A percentile compares a stretch with the other conserved stretches of the same genome.
Conservation (phyloP, 1,140 invertebrate species). For the Sipha flava region DNA sequence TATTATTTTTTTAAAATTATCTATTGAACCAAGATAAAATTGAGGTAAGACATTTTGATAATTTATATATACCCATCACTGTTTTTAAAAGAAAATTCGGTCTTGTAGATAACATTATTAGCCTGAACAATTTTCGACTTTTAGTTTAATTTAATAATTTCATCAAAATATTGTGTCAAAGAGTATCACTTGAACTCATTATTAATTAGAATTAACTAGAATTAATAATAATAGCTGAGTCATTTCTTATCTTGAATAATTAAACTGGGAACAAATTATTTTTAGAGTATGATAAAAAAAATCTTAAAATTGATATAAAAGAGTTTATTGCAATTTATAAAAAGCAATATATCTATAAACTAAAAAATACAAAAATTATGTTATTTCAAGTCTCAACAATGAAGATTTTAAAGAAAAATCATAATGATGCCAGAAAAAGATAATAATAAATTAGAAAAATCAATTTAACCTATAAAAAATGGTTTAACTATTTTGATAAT, state of each 20-base stretch:
- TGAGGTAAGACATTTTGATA: too few relatives aligned
- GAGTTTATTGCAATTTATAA: neutral
- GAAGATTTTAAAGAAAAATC: conserved; percentile 5
- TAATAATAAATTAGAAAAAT: neutral
- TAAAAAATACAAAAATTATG: neutral
- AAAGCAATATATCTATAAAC: neutral
- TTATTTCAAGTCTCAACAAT: neutral
- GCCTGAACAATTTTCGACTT: too few relatives aligned
- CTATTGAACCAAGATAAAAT: too few relatives aligned
- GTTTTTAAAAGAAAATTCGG: too few relatives aligned
- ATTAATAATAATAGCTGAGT: neutral
- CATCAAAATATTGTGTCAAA: neutral
- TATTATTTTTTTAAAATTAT: too few relatives aligned
- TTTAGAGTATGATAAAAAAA: neutral
- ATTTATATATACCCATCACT: too few relatives aligned
- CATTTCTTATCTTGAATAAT: neutral
- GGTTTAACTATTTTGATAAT: neutral
- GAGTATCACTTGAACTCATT: neutral
- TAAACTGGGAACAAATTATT: neutral
- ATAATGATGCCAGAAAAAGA: neutral
- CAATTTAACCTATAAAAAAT: neutral
- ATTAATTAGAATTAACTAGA: neutral
- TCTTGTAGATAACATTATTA: too few relatives aligned
- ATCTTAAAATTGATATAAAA: neutral
- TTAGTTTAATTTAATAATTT: too few relatives aligned